Percentiles rank a stretch among this genome's conserved stretches.
Conservation (phyloP, 1,140 invertebrate species). For the Delia radicum region DNA sequence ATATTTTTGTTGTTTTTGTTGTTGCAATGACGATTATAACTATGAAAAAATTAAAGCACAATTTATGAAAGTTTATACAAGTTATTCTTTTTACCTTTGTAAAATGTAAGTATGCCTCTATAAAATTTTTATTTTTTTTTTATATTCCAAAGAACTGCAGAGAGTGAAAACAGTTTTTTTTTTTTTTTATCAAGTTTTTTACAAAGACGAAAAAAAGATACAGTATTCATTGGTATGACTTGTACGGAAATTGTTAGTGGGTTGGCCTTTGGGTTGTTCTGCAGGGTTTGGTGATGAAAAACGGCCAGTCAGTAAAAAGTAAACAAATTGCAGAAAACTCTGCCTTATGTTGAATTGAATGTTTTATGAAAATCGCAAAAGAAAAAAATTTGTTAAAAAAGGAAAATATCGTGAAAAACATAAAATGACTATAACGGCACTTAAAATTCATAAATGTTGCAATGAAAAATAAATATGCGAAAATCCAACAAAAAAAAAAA, state of each 20-base stretch:
- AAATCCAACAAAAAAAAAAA: background rate
- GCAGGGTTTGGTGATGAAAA: background rate
- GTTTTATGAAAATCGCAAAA: background rate
- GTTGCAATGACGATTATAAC: background rate
- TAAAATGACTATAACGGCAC: background rate
- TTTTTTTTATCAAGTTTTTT: too few relatives aligned
- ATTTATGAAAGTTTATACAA: background rate
- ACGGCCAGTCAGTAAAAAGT: background rate
- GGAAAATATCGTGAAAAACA: background rate
- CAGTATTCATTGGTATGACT: background rate
- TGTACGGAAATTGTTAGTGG: background rate
- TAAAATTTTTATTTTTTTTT: background rate
- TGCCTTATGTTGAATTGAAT: background rate
- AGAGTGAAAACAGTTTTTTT: background rate
- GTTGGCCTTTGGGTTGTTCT: background rate
- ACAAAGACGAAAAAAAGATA: background rate
- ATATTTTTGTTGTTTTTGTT: background rate
- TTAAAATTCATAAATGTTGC: background rate
- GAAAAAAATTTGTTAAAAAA: background rate
- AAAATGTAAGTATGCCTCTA: background rate
- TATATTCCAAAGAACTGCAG: background rate
- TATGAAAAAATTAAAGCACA: constrained; percentile 1
- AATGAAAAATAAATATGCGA: background rate
- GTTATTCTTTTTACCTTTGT: background rate
- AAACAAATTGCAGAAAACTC: background rate